phyloP scores from a whole-genome alignment of 2,113 vertebrate genomes.

The Carassius gibelio region DNA sequence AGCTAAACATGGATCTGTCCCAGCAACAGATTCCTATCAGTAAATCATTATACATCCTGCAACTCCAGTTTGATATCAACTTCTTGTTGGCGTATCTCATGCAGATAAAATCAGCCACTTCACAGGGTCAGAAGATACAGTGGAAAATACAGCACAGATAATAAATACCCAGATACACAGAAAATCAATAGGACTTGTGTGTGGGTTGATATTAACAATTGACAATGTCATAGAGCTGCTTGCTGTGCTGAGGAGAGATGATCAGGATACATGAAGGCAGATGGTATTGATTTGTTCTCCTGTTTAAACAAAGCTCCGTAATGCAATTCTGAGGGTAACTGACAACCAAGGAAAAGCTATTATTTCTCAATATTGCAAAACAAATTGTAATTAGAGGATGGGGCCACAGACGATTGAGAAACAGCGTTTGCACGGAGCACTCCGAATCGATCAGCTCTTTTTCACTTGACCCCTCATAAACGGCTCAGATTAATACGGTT shows the following conservation, averaged over 20 bases:
- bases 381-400: constrained; percentile 60
- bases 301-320: constrained; percentile 60
- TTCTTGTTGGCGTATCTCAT: neutral
- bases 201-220: constrained; percentile 52
- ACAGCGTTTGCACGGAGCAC: neutral
- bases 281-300: constrained; percentile 60
- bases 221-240: constrained; percentile 43
- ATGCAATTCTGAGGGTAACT: constrained; percentile 58
- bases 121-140: constrained; percentile 33
- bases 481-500: constrained; percentile 60
- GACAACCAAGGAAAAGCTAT: constrained; percentile 59
- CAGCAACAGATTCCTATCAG: constrained; percentile 1
- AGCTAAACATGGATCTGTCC: neutral
- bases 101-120: constrained; percentile 42
- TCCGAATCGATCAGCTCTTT: constrained; percentile 50
- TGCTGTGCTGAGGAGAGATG: constrained; percentile 37
- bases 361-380: constrained; percentile 66
- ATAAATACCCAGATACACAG: constrained; percentile 46
- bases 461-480: constrained; percentile 65
- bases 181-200: constrained; percentile 50
- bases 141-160: constrained; percentile 29
- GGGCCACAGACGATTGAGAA: constrained; percentile 29
- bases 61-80: constrained; percentile 19
- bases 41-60: constrained; percentile 7
- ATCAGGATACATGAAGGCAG: constrained; percentile 50